phyloP scores from a whole-genome alignment of 2,113 vertebrate species.

The Rhegmatorhina hoffmannsi region DNA sequence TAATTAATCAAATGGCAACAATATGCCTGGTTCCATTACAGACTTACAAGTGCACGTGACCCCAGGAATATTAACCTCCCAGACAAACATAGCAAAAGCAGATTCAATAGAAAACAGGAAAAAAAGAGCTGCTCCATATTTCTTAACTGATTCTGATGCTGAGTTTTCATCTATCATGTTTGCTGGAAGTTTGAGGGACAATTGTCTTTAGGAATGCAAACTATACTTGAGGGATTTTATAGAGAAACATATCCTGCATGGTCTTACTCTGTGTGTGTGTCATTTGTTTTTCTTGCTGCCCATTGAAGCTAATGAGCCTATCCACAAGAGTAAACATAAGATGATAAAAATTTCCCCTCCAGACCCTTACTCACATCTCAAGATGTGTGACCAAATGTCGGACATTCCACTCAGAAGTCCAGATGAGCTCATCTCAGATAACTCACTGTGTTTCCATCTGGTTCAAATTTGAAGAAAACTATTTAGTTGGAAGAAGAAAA shows the following conservation, averaged over 20 bases:
- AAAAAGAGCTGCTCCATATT: not conserved
- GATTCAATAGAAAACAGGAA: not conserved
- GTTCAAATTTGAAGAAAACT: constrained; percentile 78
- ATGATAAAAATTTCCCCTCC: constrained; percentile 28
- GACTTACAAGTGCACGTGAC: not conserved
- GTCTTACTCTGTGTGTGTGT: not conserved
- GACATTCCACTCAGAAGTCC: constrained; percentile 71
- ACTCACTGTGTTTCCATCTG: constrained; percentile 77
- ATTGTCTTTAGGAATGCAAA: not conserved
- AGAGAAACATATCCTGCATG: not conserved
- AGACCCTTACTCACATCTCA: constrained; percentile 49
- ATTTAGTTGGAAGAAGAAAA: constrained; percentile 77
- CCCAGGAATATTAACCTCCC: not conserved
- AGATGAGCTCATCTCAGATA: constrained; percentile 77
- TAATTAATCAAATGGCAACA: not conserved
- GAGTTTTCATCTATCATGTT: not conserved
- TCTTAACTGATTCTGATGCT: not conserved
- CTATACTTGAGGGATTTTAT: not conserved
- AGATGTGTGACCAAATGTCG: constrained; percentile 50
- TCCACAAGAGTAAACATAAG: constrained; percentile 36
- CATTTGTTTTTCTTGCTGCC: not conserved
- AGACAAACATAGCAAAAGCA: not conserved
- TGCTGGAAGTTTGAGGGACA: not conserved
- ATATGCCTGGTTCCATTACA: not conserved
- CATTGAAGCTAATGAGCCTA: constrained; percentile 21